Conservation (phyloP, 1,140 invertebrate species). For the Drosophila erecta region DNA sequence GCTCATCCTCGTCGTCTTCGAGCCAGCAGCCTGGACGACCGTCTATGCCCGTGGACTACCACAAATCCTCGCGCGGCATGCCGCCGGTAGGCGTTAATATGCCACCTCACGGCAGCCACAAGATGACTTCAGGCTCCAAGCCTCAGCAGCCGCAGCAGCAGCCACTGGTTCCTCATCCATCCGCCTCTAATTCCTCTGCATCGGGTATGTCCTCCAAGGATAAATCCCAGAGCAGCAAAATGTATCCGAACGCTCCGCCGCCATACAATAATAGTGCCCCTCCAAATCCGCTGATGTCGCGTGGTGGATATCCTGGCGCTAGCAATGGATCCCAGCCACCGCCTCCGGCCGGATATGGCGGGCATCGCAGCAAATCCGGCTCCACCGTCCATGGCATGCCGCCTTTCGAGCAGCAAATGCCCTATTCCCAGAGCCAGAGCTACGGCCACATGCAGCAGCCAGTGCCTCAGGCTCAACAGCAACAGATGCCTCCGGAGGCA, state of each 20-base stretch:
- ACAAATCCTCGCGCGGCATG: constrained; percentile 67
- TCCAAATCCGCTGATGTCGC: constrained; percentile 58
- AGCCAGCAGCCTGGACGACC: constrained; percentile 50
- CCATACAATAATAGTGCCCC: constrained; percentile 60
- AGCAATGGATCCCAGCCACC: constrained; percentile 41
- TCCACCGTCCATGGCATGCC: constrained; percentile 74
- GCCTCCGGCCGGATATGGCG: constrained; percentile 39
- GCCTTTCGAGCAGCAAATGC: constrained; percentile 66
- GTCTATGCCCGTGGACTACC: constrained; percentile 67
- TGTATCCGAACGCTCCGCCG: constrained; percentile 72
- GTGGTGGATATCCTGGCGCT: constrained; percentile 58
- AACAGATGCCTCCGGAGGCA: constrained; percentile 30
- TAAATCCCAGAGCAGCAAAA: constrained; percentile 61
- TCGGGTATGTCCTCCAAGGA: constrained; percentile 62
- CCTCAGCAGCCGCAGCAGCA: constrained; percentile 41
- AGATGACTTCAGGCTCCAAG: constrained; percentile 62
- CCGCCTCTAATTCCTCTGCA: constrained; percentile 45
- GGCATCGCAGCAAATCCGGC: constrained; percentile 72
- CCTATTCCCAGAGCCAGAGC: constrained; percentile 67
- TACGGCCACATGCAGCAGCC: constrained; percentile 62
- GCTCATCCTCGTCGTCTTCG: constrained; percentile 41
- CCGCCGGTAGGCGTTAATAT: constrained; percentile 56
- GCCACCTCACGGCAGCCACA: constrained; percentile 60
- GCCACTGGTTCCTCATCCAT: constrained; percentile 40
- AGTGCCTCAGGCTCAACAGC: constrained; percentile 35